These are phyloP conservation scores for Picathartes gymnocephalus DNA, from an alignment of 2,113 vertebrate genomes.

Conservation along the genomic window DNA sequence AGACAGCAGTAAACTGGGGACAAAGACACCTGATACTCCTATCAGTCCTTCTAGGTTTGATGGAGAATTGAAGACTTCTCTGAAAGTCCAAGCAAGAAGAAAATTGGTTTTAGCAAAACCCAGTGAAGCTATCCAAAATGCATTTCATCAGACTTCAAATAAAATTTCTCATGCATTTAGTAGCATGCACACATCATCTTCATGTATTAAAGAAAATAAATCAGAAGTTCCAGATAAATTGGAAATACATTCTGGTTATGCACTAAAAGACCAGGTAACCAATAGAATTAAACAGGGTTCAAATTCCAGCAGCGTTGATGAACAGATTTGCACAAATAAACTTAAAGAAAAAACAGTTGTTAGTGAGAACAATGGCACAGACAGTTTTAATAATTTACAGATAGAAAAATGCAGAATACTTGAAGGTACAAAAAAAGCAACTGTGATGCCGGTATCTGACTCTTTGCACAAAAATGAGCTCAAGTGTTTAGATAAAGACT, in stretches of 20 bases:
- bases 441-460: conserved; percentile 65
- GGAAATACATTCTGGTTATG: conserved; percentile 58
- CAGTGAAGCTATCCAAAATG: conserved; percentile 78
- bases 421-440: conserved; percentile 75
- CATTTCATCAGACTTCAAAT: conserved; percentile 73
- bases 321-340: conserved; percentile 79
- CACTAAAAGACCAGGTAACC: conserved; percentile 71
- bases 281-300: conserved; percentile 63
- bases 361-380: conserved; percentile 44
- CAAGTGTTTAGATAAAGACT: conserved; percentile 62
- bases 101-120: conserved; percentile 77
- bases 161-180: conserved; percentile 51
- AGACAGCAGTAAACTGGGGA: conserved; percentile 67
- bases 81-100: conserved; percentile 82
- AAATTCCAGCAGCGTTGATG: conserved; percentile 51
- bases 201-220: conserved; percentile 66
- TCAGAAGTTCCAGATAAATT: conserved; percentile 50
- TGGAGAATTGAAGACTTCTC: conserved; percentile 72
- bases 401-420: conserved; percentile 75
- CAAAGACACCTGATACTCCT: conserved; percentile 74
- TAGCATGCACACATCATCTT: conserved; percentile 63
- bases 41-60: conserved; percentile 67
- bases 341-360: conserved; percentile 60
- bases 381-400: conserved; percentile 66
- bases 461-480: conserved; percentile 77